Base-by-base conservation (phyloP, 2,797 vertebrate species). In the Pangasius sanitwongsei region DNA sequence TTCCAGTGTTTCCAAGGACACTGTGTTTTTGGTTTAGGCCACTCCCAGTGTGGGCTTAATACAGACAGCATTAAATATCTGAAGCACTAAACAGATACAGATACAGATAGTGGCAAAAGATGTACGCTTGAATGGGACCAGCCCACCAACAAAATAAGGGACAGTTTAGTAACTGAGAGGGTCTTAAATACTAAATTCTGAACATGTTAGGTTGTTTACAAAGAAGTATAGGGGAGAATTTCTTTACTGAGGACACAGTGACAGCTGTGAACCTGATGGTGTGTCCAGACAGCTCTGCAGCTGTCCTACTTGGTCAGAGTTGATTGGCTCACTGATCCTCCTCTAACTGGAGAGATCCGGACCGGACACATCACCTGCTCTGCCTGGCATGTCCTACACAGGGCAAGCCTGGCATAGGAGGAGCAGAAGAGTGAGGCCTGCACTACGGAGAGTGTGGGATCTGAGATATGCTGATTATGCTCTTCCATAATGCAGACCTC, bases 341-440 rank as follows among this genome's bases (percentile, higher is more conserved):
- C 83, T 92, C 90, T 92, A 92, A 92, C 91, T 90, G 91, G 92
- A 92, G 57, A 91, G 89, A 92, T 92, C 92, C 89, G 87, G 92
- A 91, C 70, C 72, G 78, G 67, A 85, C 59, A 90, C 89, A 91
- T 86, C 92, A 92, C 89, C 91, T 92, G 91, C 85, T 92, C 31
- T 86, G 87, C 55, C 87, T 90, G 90, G 86, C 91, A 89, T 69
- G 82, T 61, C 69, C 85, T 77, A 87, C 70, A 6, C 31, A 57
- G 84, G 80, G 70, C 80, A 92, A 61, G 77, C 65, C 74, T 85
- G 72, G 25, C 63, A 88, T 91, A 11, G 31, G 55, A 72, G 48
- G n/a, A 87, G 44, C 78, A 44, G 67, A 53, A 48, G 53, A 55
- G 34, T 74, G 48, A 69, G 63, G 61, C 81, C 61, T 65, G 59